A percentile compares a stretch with the other conserved stretches of the same genome.
These are phyloP conservation scores for Gonatopus flavifemur DNA, from an alignment of 1,140 invertebrate species.

Conservation along the genomic window DNA sequence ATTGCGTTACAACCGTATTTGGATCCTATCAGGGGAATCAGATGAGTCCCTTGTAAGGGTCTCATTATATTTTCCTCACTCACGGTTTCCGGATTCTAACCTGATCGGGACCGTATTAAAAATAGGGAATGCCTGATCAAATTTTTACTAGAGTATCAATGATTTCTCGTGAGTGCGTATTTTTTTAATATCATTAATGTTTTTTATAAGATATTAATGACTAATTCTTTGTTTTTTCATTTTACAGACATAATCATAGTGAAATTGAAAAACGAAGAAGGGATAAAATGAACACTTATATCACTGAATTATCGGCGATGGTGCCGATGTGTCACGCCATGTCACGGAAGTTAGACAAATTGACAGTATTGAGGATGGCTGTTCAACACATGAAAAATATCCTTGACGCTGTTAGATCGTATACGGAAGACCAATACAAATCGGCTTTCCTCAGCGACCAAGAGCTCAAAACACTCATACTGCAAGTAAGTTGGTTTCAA, in stretches of 20 bases:
- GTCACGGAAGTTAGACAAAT: conserved; percentile 89
- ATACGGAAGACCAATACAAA: conserved; percentile 80
- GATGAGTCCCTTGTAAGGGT: too few relatives aligned
- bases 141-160: too few relatives aligned
- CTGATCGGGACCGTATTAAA: too few relatives aligned
- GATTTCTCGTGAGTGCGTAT: too few relatives aligned
- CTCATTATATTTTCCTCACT: too few relatives aligned
- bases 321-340: conserved; percentile 93
- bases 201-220: background rate
- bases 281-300: conserved; percentile 97
- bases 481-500: conserved; percentile 68
- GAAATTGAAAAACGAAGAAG: conserved; percentile 92
- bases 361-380: conserved; percentile 91
- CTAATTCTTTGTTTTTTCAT: too few relatives aligned
- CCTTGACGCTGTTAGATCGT: conserved; percentile 74
- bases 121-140: too few relatives aligned
- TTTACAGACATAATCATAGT: conserved; percentile 85
- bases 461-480: conserved; percentile 81
- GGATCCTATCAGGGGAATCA: too few relatives aligned
- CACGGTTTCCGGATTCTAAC: too few relatives aligned
- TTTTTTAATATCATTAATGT: too few relatives aligned
- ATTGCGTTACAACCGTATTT: too few relatives aligned
- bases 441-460: conserved; percentile 87
- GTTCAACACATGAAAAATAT: conserved; percentile 89
- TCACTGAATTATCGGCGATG: conserved; percentile 86